Percentiles rank a stretch among this genome's conserved stretches.
Evolutionary conservation across 64 coral and sea anemone species (phyloP).

Genomic region (Montipora capricornis): DNA sequence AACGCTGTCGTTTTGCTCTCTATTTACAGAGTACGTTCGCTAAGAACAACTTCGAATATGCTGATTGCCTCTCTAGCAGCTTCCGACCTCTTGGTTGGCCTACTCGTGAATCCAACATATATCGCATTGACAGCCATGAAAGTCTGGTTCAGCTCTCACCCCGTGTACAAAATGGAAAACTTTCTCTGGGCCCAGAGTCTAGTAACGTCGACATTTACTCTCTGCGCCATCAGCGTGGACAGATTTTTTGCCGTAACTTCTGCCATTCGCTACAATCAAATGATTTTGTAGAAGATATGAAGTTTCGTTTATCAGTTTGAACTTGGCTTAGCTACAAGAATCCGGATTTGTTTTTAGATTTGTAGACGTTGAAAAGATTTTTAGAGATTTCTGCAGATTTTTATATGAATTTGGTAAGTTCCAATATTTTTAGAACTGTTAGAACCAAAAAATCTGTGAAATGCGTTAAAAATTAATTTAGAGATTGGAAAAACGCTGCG

Average conservation of each 20-base stretch:
- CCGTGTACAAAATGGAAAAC: slow-evolving; percentile 66
- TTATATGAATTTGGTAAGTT: no score
- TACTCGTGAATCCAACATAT: slow-evolving; percentile 57
- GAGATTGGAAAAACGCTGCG: no score
- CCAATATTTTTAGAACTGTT: no score
- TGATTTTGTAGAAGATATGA: no score
- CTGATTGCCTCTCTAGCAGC: slow-evolving; percentile 71
- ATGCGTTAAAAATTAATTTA: no score
- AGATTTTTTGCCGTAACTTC: slow-evolving; percentile 41
- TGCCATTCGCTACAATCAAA: slow-evolving; percentile 8
- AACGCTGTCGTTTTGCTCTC: slow-evolving; percentile 59
- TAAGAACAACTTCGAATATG: slow-evolving; percentile 62
- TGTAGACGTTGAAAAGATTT: no score
- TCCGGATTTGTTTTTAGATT: no score
- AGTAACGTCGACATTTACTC: slow-evolving; percentile 53
- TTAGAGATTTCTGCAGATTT: no score
- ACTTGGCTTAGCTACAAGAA: no score
- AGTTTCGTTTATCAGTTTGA: no score
- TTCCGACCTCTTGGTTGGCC: slow-evolving; percentile 57
- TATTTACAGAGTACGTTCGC: slow-evolving; percentile 54
- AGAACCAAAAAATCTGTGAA: no score
- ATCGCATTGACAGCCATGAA: slow-evolving; percentile 4
- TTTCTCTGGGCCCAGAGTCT: slow-evolving; percentile 76
- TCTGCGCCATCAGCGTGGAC: slow-evolving; percentile 61
- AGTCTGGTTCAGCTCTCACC: neutral